These are phyloP conservation scores for Archilochus colubris DNA, from an alignment of 2,113 vertebrate genomes.

Conservation along the genomic window DNA sequence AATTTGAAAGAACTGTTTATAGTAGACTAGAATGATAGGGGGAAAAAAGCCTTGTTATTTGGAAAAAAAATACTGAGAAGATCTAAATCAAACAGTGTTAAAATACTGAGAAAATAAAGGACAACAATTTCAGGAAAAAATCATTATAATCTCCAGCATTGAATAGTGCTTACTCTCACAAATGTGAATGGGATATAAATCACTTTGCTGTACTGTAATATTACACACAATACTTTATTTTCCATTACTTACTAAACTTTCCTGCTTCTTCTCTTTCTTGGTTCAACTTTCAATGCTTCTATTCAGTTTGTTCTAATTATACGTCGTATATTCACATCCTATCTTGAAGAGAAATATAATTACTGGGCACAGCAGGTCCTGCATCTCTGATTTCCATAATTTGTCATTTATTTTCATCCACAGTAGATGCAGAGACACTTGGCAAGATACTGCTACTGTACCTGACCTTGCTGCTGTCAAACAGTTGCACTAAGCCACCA, in stretches of 20 bases:
- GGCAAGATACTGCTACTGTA: not conserved
- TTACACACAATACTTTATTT: not conserved
- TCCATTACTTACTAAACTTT: not conserved
- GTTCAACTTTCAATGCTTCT: not conserved
- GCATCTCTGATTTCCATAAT: not conserved
- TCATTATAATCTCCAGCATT: not conserved
- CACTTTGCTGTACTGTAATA: not conserved
- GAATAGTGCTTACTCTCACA: not conserved
- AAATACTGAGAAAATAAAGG: constrained; percentile 4
- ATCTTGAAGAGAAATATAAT: not conserved
- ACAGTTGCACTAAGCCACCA: not conserved
- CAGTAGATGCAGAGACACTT: not conserved
- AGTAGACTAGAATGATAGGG: not conserved
- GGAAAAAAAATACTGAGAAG: constrained; percentile 8
- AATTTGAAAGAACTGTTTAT: constrained; percentile 36
- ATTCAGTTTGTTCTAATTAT: not conserved
- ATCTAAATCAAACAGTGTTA: not conserved
- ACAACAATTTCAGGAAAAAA: not conserved
- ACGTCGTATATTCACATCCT: not conserved
- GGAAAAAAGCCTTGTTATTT: not conserved
- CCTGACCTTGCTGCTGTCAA: not conserved
- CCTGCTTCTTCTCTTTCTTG: not conserved
- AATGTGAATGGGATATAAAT: not conserved
- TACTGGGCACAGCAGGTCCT: not conserved
- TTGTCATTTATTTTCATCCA: not conserved